Evolutionary conservation across 2,113 vertebrate genomes (phyloP).

Genomic region (Drymodes brunneopygia): DNA sequence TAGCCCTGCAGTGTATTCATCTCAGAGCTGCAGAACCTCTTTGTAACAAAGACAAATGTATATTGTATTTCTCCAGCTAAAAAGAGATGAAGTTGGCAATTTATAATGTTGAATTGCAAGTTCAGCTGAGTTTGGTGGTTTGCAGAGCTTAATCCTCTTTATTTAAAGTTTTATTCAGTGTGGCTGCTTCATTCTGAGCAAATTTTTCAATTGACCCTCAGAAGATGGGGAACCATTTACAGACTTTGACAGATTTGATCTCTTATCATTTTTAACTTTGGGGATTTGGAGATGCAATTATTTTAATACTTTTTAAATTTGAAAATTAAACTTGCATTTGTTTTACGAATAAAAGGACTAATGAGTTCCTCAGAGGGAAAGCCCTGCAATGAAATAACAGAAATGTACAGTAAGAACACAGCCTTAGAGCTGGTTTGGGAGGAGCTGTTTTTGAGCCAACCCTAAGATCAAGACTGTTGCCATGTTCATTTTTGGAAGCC

Average conservation of each 20-base stretch:
- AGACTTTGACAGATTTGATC: background rate
- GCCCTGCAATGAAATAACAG: background rate
- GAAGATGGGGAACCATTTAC: background rate
- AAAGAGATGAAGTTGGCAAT: slow-evolving; percentile 17
- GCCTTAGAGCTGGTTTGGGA: background rate
- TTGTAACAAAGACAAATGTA: slow-evolving; percentile 26
- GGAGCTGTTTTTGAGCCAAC: slow-evolving; percentile 32
- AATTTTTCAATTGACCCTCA: slow-evolving; percentile 2
- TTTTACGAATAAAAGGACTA: background rate
- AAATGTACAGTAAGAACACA: background rate
- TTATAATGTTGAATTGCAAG: slow-evolving; percentile 16
- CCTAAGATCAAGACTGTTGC: slow-evolving; percentile 32
- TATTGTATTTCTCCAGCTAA: slow-evolving; percentile 24
- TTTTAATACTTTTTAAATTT: background rate
- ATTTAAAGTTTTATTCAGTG: slow-evolving; percentile 15
- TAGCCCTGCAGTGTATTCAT: background rate
- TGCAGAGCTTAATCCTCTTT: slow-evolving; percentile 24
- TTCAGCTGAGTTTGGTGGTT: background rate
- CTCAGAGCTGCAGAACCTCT: slow-evolving; percentile 25
- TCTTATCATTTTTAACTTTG: background rate
- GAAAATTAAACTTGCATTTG: slow-evolving; percentile 24
- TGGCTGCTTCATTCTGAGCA: background rate
- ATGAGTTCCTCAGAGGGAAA: background rate
- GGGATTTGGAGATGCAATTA: background rate
- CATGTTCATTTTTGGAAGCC: slow-evolving; percentile 54